Evolutionary conservation across 2,888 invertebrate species (phyloP), one percentile per base, ranked within the genome.

Genomic region (Mythimna pallens): DNA sequence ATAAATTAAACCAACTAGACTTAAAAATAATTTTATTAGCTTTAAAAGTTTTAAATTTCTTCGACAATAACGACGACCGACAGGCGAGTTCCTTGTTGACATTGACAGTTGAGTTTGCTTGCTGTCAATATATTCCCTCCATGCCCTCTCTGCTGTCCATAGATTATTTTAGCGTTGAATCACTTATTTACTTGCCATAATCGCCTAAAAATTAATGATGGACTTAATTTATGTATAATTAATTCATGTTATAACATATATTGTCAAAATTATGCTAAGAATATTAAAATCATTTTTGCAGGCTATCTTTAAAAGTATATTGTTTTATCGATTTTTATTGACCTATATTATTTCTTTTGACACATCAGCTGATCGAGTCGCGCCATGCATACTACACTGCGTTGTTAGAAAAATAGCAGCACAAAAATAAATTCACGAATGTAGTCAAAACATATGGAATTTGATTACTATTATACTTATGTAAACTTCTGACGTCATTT

Each of bases 361-460:
- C 80, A 76, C 12, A 79, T 25, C 76, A 76, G 76, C 76, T 76
- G 76, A 61, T 61, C 14, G 30, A 25, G 20, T 30, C 80, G 52
- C 34, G 59, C 54, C 55, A 55, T 47, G 47, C 25, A 7, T 25
- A 43, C 0, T 72, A 47, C 54, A 55, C 36, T 73, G 54, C 54
- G 71, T 72, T 64, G 59, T 61, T 70, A 65, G 40, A 61, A 61
- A 64, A 71, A 70, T 12, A 64, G 54, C 17, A 71, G 14, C 5
- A n/a, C 30, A 34, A 61, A 22, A 71, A 40, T 36, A 64, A 50
- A 52, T 52, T 40, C 14, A 50, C 40, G 40, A 78, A 63, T n/a
- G 10, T 54, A 55, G 2, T 0, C 0, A 10, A 2, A 47, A 47
- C 20, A n/a, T 10, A 47, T 22, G 14, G 7, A 22, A 2, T 69